Evolutionary conservation across 2,888 invertebrate species (phyloP), one percentile per base, ranked within the genome.

Genomic region (Drosophila aldrichi): DNA sequence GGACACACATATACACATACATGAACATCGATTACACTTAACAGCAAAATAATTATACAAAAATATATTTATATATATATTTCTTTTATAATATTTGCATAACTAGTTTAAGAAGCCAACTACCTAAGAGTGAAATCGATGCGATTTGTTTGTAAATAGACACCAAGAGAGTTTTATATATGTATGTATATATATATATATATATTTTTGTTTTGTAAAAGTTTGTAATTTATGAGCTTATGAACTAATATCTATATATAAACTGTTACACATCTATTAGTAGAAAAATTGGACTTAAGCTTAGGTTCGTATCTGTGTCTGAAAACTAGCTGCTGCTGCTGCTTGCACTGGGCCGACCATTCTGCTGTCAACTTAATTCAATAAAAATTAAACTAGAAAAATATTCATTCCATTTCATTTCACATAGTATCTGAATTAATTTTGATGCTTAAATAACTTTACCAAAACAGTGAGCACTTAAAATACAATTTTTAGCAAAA

Each of bases 161-260:
- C 90, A 90, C 90, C 88, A 89, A 90, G 90, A 91, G 74, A 81
- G 89, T 87, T 89, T 74, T 48, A n/a, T n/a, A 5, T 49, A 6
- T 22, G 75, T 70, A 9, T 8, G 7, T 29, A 22, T 22, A 22
- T 22, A 22, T 22, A 22, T 22, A 22, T 22, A 22, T 22, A 22
- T 22, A 22, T 22, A 22, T 29, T 82, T 49, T 49, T 32, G 10
- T 49, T 22, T 49, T 79, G 72, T 82, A 82, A 83, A 80, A 86
- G 57, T 71, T 78, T 57, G 54, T 57, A 54, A 34, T 70, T 71
- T 70, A 77, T 63, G 18, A 56, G 62, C 89, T 88, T 77, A 70
- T 64, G 8, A 8, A 14, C 79, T 77, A 77, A 52, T 38, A 6
- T 40, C 2, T 43, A 14, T 43, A 43, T 44, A 44, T 44, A 44